Percentiles rank a stretch among this genome's conserved stretches.
Evolutionary conservation across 2,113 vertebrate species (phyloP).

Genomic region (Pseudopipra pipra): DNA sequence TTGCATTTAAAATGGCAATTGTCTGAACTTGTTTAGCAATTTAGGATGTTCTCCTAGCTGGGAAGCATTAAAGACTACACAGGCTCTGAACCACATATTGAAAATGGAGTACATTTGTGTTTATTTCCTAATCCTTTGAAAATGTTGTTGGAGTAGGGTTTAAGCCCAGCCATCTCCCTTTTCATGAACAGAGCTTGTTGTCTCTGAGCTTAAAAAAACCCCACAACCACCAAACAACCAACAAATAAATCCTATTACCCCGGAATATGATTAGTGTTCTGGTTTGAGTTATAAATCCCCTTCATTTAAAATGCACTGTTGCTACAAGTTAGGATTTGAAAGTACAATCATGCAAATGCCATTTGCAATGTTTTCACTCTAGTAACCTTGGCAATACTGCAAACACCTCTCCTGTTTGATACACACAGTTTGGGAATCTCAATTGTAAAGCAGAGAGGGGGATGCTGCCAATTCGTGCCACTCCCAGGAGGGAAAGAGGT

Average conservation of each 20-base stretch:
- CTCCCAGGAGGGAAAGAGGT: neutral
- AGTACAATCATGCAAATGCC: constrained; percentile 69
- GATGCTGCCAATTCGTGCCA: neutral
- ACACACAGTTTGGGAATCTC: constrained; percentile 49
- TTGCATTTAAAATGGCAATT: constrained; percentile 44
- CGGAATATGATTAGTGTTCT: constrained; percentile 66
- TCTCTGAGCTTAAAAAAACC: constrained; percentile 15
- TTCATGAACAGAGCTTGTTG: constrained; percentile 23
- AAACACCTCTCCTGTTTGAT: constrained; percentile 65
- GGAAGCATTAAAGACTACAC: constrained; percentile 1
- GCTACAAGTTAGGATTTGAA: constrained; percentile 70
- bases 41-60: constrained; percentile 18
- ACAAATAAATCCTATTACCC: constrained; percentile 68
- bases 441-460: constrained; percentile 5
- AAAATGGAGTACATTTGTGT: constrained; percentile 7
- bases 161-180: constrained; percentile 17
- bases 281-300: constrained; percentile 65
- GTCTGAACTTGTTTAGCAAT: constrained; percentile 39
- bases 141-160: constrained; percentile 17
- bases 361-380: constrained; percentile 68
- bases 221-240: constrained; percentile 38
- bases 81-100: neutral
- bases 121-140: constrained; percentile 49
- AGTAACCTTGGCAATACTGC: constrained; percentile 68
- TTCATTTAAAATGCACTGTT: constrained; percentile 71